Evolutionary conservation across 2,888 invertebrate species (phyloP).

Genomic region (Eucriotettix oculatus): DNA sequence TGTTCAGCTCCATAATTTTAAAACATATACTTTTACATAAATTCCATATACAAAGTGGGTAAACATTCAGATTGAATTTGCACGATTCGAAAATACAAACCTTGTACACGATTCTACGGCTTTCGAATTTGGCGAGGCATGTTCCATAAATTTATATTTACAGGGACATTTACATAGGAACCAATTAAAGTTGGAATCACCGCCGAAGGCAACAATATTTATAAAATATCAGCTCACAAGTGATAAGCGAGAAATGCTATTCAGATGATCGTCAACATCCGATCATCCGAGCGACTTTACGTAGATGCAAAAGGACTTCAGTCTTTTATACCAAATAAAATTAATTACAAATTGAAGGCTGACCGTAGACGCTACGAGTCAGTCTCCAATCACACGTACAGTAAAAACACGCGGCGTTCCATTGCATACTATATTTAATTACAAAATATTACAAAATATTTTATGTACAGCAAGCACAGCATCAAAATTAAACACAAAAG

Average conservation of each 20-base stretch:
- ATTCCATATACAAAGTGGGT: neutral
- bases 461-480: no score
- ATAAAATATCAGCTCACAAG: no score
- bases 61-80: neutral
- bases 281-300: neutral
- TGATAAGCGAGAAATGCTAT: no score
- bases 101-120: neutral
- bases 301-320: constrained; percentile 1
- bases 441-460: no score
- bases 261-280: no score
- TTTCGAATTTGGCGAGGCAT: neutral
- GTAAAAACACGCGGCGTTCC: no score
- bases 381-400: no score
- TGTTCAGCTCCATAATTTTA: neutral
- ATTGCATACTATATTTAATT: no score
- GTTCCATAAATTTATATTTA: neutral
- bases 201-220: neutral
- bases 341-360: neutral
- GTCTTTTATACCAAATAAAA: neutral
- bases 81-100: neutral
- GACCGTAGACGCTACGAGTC: neutral
- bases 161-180: neutral
- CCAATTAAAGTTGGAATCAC: neutral
- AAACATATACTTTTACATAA: neutral
- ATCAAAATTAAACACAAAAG: neutral